A percentile compares a stretch with the other conserved stretches of the same genome.
These are phyloP conservation scores for Camptogramma bilineatum DNA, from an alignment of 2,888 invertebrate species.

Conservation along the genomic window DNA sequence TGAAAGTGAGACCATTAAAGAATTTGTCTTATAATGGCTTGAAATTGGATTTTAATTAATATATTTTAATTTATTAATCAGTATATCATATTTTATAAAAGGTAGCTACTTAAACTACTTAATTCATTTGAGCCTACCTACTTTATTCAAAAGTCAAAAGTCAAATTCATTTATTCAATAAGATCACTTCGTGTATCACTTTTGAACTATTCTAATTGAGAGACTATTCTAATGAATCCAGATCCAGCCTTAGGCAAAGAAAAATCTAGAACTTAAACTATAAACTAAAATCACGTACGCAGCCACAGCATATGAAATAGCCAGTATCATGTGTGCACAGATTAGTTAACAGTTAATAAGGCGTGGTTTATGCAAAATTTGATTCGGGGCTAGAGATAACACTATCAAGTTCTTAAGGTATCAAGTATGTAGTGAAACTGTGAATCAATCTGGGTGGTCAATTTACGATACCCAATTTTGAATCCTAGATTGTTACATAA, in stretches of 20 bases:
- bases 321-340: neutral
- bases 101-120: no score
- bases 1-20: slow-evolving; percentile 21
- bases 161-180: no score
- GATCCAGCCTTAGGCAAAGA: no score
- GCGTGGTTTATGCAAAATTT: slow-evolving; percentile 50
- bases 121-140: no score
- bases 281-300: slow-evolving; percentile 8
- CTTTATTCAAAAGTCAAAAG: no score
- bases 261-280: no score
- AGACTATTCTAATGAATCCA: no score
- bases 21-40: slow-evolving; percentile 6
- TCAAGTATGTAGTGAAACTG: slow-evolving; percentile 59
- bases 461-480: slow-evolving; percentile 16
- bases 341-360: slow-evolving; percentile 7
- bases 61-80: no score
- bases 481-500: neutral
- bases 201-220: no score
- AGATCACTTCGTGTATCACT: no score
- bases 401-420: slow-evolving; percentile 61
- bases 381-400: slow-evolving; percentile 59
- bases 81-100: no score
- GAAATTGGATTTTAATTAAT: no score
- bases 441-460: slow-evolving; percentile 61
- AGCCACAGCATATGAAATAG: slow-evolving; percentile 4